A percentile compares a stretch with the other conserved stretches of the same genome.
Conservation (phyloP, 2,797 vertebrate genomes). For the Menidia menidia region DNA sequence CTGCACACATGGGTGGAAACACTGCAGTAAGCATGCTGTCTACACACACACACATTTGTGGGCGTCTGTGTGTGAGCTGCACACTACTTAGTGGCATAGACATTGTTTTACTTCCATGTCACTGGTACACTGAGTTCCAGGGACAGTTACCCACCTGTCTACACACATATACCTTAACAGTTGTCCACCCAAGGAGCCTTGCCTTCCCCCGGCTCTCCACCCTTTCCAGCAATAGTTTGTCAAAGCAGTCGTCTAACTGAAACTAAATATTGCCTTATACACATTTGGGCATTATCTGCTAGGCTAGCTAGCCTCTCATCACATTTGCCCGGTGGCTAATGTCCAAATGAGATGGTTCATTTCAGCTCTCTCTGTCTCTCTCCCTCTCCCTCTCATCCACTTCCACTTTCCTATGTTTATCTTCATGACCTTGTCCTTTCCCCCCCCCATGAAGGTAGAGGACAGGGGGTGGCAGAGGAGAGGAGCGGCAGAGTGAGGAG, state of each 20-base stretch:
- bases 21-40: conserved; percentile 50
- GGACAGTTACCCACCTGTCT: conserved; percentile 53
- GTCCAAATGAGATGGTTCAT: conserved; percentile 91
- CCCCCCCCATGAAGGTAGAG: conserved; percentile 73
- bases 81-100: conserved; percentile 3
- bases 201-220: conserved; percentile 68
- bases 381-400: conserved; percentile 61
- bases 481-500: conserved; percentile 54
- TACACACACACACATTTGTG: conserved; percentile 24
- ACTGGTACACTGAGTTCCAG: conserved; percentile 24
- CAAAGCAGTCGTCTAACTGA: conserved; percentile 85
- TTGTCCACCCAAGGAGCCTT: conserved; percentile 23
- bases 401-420: conserved; percentile 80
- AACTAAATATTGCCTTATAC: conserved; percentile 87
- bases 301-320: conserved; percentile 85
- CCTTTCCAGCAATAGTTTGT: conserved; percentile 87
- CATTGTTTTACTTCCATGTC: too few species aligned
- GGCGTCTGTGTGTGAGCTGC: conserved; percentile 16
- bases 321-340: conserved; percentile 86
- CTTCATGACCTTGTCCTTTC: conserved; percentile 81
- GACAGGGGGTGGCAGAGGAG: conserved; percentile 61
- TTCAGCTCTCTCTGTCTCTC: conserved; percentile 83
- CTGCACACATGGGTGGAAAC: conserved; percentile 44
- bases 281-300: conserved; percentile 89
- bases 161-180: neutral